These are phyloP conservation scores for Drosophila pruinosa DNA, from an alignment of 1,140 invertebrate species.

Conservation along the genomic window DNA sequence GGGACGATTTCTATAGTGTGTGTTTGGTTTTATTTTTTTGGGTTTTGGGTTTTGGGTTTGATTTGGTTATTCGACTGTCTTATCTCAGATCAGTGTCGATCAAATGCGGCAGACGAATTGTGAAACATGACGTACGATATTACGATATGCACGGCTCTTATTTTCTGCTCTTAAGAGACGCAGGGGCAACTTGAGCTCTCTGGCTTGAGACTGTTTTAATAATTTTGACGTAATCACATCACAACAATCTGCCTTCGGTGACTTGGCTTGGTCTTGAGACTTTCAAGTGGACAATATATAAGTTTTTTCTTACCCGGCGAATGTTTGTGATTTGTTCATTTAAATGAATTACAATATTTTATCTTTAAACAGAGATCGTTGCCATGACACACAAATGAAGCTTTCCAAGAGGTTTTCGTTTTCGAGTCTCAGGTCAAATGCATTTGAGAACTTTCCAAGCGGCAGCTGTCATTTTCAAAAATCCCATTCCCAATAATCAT, in stretches of 20 bases:
- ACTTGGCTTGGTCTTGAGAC: slow-evolving; percentile 31
- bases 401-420: slow-evolving; percentile 21
- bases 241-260: slow-evolving; percentile 65
- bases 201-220: slow-evolving; percentile 73
- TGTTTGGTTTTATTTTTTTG: slow-evolving; percentile 39
- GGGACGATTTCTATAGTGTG: slow-evolving; percentile 14
- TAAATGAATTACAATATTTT: slow-evolving; percentile 80
- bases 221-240: slow-evolving; percentile 80
- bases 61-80: slow-evolving; percentile 63
- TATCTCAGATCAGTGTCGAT: slow-evolving; percentile 79
- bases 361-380: slow-evolving; percentile 70
- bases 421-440: slow-evolving; percentile 25
- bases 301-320: slow-evolving; percentile 19
- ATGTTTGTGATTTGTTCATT: slow-evolving; percentile 71
- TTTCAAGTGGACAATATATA: slow-evolving; percentile 62
- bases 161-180: neutral
- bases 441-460: slow-evolving; percentile 53
- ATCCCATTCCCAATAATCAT: slow-evolving; percentile 59
- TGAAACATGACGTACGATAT: slow-evolving; percentile 62
- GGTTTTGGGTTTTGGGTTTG: slow-evolving; percentile 23
- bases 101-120: slow-evolving; percentile 73
- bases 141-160: slow-evolving; percentile 17
- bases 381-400: slow-evolving; percentile 27
- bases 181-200: slow-evolving; percentile 6
- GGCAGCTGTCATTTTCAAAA: slow-evolving; percentile 35